phyloP scores from a whole-genome alignment of 2,797 vertebrate species.

The Periparus ater region DNA sequence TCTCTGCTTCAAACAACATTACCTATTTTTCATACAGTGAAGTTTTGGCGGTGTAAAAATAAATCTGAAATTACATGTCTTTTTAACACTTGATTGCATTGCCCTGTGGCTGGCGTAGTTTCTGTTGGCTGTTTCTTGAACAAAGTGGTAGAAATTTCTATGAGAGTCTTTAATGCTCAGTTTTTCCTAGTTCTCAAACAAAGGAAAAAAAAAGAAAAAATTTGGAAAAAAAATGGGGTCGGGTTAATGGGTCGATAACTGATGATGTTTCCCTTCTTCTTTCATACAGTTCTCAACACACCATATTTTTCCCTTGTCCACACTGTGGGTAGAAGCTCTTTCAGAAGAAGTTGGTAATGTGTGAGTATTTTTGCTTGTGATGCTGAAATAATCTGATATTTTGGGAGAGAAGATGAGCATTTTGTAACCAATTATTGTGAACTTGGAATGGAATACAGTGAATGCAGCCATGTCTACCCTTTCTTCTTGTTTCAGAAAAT shows the following conservation, averaged over 20 bases:
- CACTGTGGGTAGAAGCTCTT: slow-evolving; percentile 93
- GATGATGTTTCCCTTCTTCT: not conserved
- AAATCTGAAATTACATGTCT: not conserved
- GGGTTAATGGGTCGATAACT: not conserved
- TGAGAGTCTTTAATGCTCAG: not conserved
- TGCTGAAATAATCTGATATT: not conserved
- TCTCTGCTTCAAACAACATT: not conserved
- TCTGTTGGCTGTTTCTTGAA: not conserved
- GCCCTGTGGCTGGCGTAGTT: not conserved
- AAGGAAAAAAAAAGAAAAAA: not conserved
- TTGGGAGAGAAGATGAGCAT: not conserved
- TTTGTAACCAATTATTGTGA: not conserved
- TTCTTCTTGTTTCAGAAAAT: not conserved
- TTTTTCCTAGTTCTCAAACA: not conserved
- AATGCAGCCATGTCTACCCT: not conserved
- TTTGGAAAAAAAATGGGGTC: not conserved
- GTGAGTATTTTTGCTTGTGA: slow-evolving; percentile 80
- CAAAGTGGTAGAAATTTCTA: not conserved
- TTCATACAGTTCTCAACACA: slow-evolving; percentile 93
- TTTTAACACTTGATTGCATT: not conserved
- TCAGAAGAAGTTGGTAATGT: slow-evolving; percentile 87
- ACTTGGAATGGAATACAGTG: not conserved
- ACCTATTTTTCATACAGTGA: not conserved
- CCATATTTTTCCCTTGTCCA: slow-evolving; percentile 92
- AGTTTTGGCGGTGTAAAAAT: not conserved